phyloP scores from a whole-genome alignment of 30 jellyfish, hydroid and myxozoan genomes.

The Pelagia noctiluca region DNA sequence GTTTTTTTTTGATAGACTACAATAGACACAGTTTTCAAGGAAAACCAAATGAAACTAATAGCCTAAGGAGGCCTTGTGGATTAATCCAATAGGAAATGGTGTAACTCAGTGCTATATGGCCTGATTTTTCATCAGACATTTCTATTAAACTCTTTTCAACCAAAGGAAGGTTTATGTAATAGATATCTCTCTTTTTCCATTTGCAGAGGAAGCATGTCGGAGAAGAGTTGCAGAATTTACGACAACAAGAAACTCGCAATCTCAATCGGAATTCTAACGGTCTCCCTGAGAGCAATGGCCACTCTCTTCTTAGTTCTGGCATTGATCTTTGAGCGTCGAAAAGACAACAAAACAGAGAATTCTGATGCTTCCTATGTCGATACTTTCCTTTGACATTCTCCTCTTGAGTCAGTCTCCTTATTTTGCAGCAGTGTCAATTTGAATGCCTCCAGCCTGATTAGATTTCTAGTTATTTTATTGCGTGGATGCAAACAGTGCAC shows the following conservation, averaged over 20 bases:
- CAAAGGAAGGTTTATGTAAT: not conserved
- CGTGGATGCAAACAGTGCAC: too few species aligned
- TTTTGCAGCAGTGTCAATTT: too few species aligned
- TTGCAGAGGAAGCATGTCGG: conserved; percentile 24
- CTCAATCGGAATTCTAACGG: not conserved
- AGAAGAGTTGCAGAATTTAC: conserved; percentile 55
- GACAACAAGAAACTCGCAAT: conserved; percentile 44
- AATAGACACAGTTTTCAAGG: too few species aligned
- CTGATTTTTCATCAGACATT: not conserved
- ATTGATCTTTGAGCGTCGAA: conserved; percentile 15
- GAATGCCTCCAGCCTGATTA: too few species aligned
- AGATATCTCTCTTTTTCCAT: not conserved
- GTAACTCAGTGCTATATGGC: not conserved
- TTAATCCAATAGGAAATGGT: not conserved
- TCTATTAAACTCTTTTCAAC: not conserved
- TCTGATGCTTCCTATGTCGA: not conserved
- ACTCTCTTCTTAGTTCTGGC: conserved; percentile 23
- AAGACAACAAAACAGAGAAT: not conserved
- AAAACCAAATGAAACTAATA: too few species aligned
- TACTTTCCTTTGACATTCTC: too few species aligned
- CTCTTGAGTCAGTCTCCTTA: too few species aligned
- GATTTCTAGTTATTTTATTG: too few species aligned
- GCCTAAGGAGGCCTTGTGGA: too few species aligned
- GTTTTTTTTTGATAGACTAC: too few species aligned
- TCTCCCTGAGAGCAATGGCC: not conserved